Base-by-base conservation (phyloP, 92 coral and sea anemone species). In the Ricordea florida region DNA sequence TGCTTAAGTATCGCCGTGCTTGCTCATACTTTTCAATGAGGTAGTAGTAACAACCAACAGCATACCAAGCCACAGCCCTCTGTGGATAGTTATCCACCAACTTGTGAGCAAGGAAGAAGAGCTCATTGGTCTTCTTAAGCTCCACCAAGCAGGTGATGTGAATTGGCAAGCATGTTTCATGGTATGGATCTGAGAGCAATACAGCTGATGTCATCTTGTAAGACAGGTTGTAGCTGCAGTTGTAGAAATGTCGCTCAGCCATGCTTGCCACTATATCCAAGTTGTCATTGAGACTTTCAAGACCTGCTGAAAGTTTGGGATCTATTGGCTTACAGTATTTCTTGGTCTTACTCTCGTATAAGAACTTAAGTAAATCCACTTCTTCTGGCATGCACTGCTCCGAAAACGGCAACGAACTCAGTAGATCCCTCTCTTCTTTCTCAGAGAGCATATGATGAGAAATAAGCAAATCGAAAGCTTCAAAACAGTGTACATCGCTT, bases 11-110 rank as follows among this genome's bases (percentile, higher is more conserved):
- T 74, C 99, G 84, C 32, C 99, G 76, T 16, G 99, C 97, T 16
- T 94, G 94, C 62, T 96, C 99, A 44, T 84, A 89, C 79, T 96
- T 96, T 78, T 90, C 94, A 56, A 96, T 89, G 38, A 86, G 90
- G 49, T 83, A 96, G 65, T 96, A 96, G 53, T 96, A 96, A 32
- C 96, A 96, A 3, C 99, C 99, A 38, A 96, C 99, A 1, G 99
- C 99, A 72, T 96, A 96, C 99, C 99, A 96, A 10, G 99, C 89
- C 2, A 96, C 91, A 0, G 99, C 99, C 78, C 86, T 93, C 32
- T 92, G 93, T 8, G 98, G 99, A 61, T 96, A 96, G 68, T 92
- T 92, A 59, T 96, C 99, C 35, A 96, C 99, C 31, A 96, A 57
- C 60, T 96, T 96, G 51, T 96, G 99, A 17, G 93, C 99, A 15